phyloP scores from a whole-genome alignment of 1,140 invertebrate species.

The Pentalonia nigronervosa region DNA sequence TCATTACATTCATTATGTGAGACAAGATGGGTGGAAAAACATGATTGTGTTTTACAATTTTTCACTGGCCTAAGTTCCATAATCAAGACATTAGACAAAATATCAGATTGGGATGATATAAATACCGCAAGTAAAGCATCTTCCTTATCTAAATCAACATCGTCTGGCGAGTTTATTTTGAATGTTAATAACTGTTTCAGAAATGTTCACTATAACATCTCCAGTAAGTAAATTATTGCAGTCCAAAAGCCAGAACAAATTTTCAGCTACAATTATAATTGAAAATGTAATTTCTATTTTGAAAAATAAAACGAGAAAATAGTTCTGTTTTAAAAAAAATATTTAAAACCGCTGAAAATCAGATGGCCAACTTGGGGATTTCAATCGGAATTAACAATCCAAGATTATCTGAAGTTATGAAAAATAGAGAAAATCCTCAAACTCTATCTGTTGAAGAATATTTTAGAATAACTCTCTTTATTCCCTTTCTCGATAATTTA shows the following conservation, averaged over 20 bases:
- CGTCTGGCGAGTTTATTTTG: conserved; percentile 6
- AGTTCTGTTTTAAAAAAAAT: background rate
- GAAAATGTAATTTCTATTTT: conserved; percentile 18
- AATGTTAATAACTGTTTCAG: conserved; percentile 9
- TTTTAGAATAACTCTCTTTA: too few species aligned
- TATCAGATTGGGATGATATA: conserved; percentile 23
- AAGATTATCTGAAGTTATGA: too few species aligned
- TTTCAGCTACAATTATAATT: background rate
- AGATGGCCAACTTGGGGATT: too few species aligned
- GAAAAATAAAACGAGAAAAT: conserved; percentile 17
- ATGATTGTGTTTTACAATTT: conserved; percentile 13
- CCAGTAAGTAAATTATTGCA: conserved; percentile 8
- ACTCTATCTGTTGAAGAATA: too few species aligned
- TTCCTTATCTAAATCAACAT: background rate
- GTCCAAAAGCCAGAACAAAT: background rate
- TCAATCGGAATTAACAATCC: too few species aligned
- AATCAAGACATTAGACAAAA: background rate
- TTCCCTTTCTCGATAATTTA: too few species aligned
- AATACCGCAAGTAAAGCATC: background rate
- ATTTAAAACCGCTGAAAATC: background rate
- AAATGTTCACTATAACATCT: conserved; percentile 10
- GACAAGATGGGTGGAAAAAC: conserved; percentile 20
- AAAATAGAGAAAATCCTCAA: too few species aligned
- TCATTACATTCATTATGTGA: conserved; percentile 2
- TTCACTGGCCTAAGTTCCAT: background rate